These are phyloP conservation scores for Caenorhabditis sp. DNA, from an alignment of 2,888 invertebrate species.

Conservation along the genomic window DNA sequence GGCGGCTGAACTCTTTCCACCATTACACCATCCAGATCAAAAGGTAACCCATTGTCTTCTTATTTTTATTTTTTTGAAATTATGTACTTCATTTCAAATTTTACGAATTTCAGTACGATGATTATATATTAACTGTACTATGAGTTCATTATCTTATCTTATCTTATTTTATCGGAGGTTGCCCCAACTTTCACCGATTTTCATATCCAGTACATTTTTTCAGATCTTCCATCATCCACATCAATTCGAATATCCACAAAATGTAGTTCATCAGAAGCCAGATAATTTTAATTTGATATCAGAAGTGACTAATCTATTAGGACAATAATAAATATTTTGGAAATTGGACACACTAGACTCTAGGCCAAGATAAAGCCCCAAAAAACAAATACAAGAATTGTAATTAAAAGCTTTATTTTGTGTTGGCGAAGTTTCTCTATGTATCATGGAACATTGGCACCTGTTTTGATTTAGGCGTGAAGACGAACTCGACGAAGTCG, in stretches of 20 bases:
- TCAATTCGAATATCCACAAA: neutral
- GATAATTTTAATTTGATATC: conserved; percentile 39
- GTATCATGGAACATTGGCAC: neutral
- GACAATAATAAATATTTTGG: neutral
- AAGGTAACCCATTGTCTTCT: neutral
- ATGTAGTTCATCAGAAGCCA: neutral
- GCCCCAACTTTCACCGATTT: too few species aligned
- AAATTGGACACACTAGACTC: too few species aligned
- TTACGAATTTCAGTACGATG: neutral
- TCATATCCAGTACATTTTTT: neutral
- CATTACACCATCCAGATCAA: neutral
- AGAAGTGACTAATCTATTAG: conserved; percentile 43
- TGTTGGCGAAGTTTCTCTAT: neutral
- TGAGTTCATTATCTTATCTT: neutral
- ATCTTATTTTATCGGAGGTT: neutral
- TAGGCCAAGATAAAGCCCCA: neutral
- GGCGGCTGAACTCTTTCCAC: neutral
- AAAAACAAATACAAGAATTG: neutral
- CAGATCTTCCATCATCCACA: neutral
- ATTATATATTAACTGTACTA: neutral
- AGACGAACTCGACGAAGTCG: neutral
- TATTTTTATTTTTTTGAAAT: neutral
- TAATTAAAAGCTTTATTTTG: neutral
- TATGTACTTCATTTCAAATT: too few species aligned
- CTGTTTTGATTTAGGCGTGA: neutral